phyloP scores from a whole-genome alignment of 2,888 invertebrate species.

The Drosophila trichaetosa region DNA sequence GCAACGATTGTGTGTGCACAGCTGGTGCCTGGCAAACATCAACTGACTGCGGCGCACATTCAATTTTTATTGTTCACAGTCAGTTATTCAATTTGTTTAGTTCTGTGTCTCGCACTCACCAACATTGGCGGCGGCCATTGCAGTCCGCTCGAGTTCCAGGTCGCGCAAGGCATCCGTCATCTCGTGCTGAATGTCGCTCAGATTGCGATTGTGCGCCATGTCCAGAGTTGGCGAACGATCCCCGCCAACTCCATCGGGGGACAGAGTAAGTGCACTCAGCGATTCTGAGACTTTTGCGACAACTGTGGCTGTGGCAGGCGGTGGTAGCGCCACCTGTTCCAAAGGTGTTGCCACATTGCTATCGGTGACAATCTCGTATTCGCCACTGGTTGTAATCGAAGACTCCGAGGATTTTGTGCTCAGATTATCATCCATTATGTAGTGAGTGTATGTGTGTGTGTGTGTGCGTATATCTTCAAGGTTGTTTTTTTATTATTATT shows the following conservation, averaged over 20 bases:
- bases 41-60: conserved; percentile 39
- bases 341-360: conserved; percentile 83
- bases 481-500: conserved; percentile 43
- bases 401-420: conserved; percentile 89
- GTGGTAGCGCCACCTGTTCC: conserved; percentile 58
- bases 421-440: conserved; percentile 87
- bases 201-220: conserved; percentile 88
- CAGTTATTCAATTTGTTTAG: conserved; percentile 6
- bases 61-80: conserved; percentile 1
- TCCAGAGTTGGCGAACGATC: conserved; percentile 86
- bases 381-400: conserved; percentile 89
- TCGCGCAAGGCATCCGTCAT: conserved; percentile 87
- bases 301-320: conserved; percentile 9
- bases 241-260: conserved; percentile 50
- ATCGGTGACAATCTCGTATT: conserved; percentile 89
- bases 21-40: conserved; percentile 56
- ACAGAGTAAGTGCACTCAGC: conserved; percentile 53
- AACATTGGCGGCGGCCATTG: conserved; percentile 19
- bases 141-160: conserved; percentile 71
- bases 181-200: conserved; percentile 88
- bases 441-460: conserved; percentile 11
- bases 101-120: conserved; percentile 49
- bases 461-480: conserved; percentile 45
- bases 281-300: conserved; percentile 52
- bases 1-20: conserved; percentile 48